Evolutionary conservation across 2,888 invertebrate species (phyloP).

Genomic region (Halocaridina rubra): DNA sequence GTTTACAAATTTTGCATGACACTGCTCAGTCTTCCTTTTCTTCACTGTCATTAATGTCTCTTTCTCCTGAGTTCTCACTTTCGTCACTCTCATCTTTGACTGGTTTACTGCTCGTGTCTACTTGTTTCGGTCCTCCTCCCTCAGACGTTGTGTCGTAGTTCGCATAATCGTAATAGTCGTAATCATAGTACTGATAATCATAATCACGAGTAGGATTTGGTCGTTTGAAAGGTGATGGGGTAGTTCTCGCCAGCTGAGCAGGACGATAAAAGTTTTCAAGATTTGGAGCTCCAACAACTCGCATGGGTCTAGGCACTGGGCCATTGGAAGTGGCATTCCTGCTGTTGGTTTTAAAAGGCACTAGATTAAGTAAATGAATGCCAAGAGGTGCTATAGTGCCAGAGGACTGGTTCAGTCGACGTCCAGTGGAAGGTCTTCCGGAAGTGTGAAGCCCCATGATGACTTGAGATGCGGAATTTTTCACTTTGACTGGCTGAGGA

Average conservation of each 20-base stretch:
- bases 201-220: slow-evolving; percentile 34
- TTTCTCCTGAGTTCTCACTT: slow-evolving; percentile 17
- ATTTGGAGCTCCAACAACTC: slow-evolving; percentile 43
- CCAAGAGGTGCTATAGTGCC: slow-evolving; percentile 10
- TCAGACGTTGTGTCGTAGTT: not conserved
- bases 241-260: slow-evolving; percentile 22
- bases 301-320: slow-evolving; percentile 49
- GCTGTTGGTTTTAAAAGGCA: not conserved
- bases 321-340: slow-evolving; percentile 7
- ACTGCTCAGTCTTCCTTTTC: slow-evolving; percentile 14
- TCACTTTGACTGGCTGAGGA: slow-evolving; percentile 31
- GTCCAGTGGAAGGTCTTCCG: not conserved
- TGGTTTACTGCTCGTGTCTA: not conserved
- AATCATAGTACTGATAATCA: slow-evolving; percentile 42
- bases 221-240: slow-evolving; percentile 24
- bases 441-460: slow-evolving; percentile 52
- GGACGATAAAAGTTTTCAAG: slow-evolving; percentile 51
- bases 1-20: not conserved
- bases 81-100: slow-evolving; percentile 16
- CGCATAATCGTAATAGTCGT: slow-evolving; percentile 40
- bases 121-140: not conserved
- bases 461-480: not conserved
- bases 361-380: slow-evolving; percentile 33
- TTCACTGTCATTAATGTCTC: slow-evolving; percentile 16
- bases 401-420: not conserved